Evolutionary conservation across 2,888 invertebrate species (phyloP).

Genomic region (Dione juno): DNA sequence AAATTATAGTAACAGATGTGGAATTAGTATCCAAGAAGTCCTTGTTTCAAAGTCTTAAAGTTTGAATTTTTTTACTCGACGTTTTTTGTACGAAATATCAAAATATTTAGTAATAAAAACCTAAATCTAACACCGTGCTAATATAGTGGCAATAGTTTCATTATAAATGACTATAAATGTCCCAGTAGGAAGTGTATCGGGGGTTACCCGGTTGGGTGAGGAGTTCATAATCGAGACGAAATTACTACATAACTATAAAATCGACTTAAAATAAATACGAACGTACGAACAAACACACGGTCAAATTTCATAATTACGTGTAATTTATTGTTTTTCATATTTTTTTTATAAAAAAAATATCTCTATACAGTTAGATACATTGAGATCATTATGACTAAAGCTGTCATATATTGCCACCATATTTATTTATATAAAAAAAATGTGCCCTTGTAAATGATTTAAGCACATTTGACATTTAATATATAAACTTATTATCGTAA

Average conservation of each 20-base stretch:
- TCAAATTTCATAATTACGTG: constrained; percentile 29
- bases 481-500: constrained; percentile 35
- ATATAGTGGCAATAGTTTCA: constrained; percentile 63
- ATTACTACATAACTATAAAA: constrained; percentile 28
- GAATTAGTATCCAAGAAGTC: too few species aligned
- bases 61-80: background rate
- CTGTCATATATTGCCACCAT: constrained; percentile 66
- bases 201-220: background rate
- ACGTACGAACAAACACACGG: constrained; percentile 30
- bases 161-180: background rate
- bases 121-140: constrained; percentile 47
- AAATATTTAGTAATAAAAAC: constrained; percentile 38
- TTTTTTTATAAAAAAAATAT: constrained; percentile 30
- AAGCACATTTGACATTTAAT: constrained; percentile 9
- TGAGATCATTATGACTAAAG: constrained; percentile 57
- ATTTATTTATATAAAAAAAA: constrained; percentile 42
- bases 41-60: too few species aligned
- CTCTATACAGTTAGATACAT: constrained; percentile 40
- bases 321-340: constrained; percentile 8
- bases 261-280: constrained; percentile 22
- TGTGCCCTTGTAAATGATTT: constrained; percentile 10
- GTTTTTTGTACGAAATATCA: background rate
- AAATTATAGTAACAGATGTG: too few species aligned
- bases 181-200: background rate
- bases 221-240: background rate